These are phyloP conservation scores for Oophaga pumilio DNA, from an alignment of 2,113 vertebrate species.

Conservation along the genomic window DNA sequence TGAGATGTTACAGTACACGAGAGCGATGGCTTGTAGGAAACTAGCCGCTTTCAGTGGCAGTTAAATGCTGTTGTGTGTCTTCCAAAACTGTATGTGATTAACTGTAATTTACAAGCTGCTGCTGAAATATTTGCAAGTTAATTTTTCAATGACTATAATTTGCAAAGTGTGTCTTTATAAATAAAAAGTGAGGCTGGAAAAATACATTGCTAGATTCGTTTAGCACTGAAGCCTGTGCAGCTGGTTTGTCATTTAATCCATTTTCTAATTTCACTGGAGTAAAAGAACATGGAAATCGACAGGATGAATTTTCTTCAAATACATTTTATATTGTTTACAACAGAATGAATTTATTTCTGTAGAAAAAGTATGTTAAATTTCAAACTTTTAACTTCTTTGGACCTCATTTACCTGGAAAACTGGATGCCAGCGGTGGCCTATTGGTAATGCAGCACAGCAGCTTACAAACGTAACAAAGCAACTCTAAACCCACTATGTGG, in stretches of 20 bases:
- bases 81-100: slow-evolving; percentile 15
- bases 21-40: neutral
- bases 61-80: slow-evolving; percentile 2
- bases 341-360: neutral
- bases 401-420: too few relatives aligned
- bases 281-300: neutral
- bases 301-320: neutral
- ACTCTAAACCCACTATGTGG: too few relatives aligned
- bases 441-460: too few relatives aligned
- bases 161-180: slow-evolving; percentile 32
- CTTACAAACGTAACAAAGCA: too few relatives aligned
- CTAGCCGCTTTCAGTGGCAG: neutral
- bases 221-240: neutral
- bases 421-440: too few relatives aligned
- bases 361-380: neutral
- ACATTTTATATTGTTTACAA: neutral
- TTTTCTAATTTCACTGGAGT: neutral
- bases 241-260: neutral
- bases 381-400: neutral
- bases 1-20: neutral
- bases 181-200: neutral
- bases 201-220: slow-evolving; percentile 12
- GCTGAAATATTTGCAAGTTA: slow-evolving; percentile 42
- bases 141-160: slow-evolving; percentile 45
- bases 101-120: slow-evolving; percentile 30